Base-by-base conservation (phyloP, 2,797 vertebrate genomes). In the Oryzias dopingdopingensis region DNA sequence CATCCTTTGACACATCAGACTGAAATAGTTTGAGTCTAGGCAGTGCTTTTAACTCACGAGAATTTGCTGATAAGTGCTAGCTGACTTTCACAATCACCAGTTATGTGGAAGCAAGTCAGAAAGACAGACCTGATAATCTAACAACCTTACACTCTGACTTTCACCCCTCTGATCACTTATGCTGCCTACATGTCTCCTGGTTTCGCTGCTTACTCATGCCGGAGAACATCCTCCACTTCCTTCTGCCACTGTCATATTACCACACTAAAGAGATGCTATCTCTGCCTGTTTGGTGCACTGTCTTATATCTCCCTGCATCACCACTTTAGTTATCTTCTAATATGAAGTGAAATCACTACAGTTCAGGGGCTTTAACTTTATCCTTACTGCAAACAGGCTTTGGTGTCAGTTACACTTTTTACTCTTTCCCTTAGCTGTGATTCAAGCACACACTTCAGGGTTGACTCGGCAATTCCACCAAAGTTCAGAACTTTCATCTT, bases 31-130 rank as follows among this genome's bases (percentile, higher is more conserved):
- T 13, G 49, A 59, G 49, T 80, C 70, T 59, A 67, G 45, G 58
- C 42, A 10, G 53, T 18, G 24, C 50, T 17, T 49, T 37, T 41
- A 67, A 77, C 57, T 63, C 65, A 50, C 63, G 61, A 56, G 69
- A 74, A 69, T 77, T 72, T 69, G 71, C 62, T 66, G 42, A 53
- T 71, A 74, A 79, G 60, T 44, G 65, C 61, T 53, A 22, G 44
- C 72, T 77, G 76, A 83, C 76, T 65, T 43, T 42, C 64, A 52
- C 60, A 51, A 81, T 73, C 65, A 70, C 43, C 65, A 72, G 59
- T 79, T 72, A 73, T 59, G 78, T 75, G 78, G 56, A 67, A 76
- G 79, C 67, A 59, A 75, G 69, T 72, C 76, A 44, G 63, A 49
- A 46, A 64, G 65, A 71, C 57, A 26, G 61, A 48, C 62, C 62